Evolutionary conservation across 2,113 vertebrate species (phyloP).

Genomic region (Abramis brama): DNA sequence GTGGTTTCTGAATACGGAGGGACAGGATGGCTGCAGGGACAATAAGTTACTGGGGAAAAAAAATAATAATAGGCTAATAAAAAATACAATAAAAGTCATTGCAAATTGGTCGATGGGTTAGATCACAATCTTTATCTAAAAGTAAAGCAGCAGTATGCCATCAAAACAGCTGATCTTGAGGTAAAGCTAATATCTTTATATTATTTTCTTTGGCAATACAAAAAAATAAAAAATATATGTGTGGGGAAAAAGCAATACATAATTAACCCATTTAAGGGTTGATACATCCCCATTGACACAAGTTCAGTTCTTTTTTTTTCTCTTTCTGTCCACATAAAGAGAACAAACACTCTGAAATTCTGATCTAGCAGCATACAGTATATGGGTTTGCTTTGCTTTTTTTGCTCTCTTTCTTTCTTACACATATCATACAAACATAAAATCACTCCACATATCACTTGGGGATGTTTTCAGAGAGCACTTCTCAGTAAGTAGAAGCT

Average conservation of each 20-base stretch:
- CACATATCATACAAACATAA: conserved; percentile 40
- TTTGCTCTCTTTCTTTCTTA: neutral
- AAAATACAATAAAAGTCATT: neutral
- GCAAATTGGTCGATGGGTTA: neutral
- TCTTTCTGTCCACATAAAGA: neutral
- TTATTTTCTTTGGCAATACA: neutral
- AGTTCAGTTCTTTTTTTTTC: neutral
- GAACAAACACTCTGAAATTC: neutral
- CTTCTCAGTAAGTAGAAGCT: conserved; percentile 55
- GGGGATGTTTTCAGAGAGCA: conserved; percentile 36
- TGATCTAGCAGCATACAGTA: neutral
- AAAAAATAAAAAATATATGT: too few relatives aligned
- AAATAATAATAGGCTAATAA: neutral
- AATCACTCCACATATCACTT: conserved; percentile 37
- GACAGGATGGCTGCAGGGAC: neutral
- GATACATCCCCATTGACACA: neutral
- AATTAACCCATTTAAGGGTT: neutral
- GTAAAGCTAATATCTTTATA: neutral
- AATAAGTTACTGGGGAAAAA: neutral
- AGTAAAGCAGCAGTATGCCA: neutral
- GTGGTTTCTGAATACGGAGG: neutral
- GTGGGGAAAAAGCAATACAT: neutral
- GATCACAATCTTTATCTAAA: neutral
- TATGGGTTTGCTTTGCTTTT: neutral
- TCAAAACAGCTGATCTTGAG: neutral